Evolutionary conservation across 2,113 vertebrate genomes (phyloP), one percentile per base, ranked within the genome.

Genomic region (Sphyrna mokarran): DNA sequence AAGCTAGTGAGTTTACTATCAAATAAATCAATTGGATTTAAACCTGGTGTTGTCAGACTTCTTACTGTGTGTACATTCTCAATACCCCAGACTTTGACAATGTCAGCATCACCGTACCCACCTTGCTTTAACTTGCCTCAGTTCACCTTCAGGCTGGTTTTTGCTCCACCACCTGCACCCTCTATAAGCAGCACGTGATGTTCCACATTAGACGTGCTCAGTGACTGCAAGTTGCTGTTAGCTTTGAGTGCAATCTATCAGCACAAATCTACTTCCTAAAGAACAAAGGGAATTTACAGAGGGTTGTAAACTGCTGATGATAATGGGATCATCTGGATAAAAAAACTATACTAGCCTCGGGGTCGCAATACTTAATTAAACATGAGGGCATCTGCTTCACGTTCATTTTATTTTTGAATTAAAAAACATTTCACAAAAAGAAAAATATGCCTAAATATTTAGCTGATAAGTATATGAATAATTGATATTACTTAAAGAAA

Each of bases 251-350:
- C 23, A 26, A 87, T 87, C 85, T 87, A 54, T 87, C 43, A 87
- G 43, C 22, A 54, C 16, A 87, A 26, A 93, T 16, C 89, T 22
- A 20, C 89, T 66, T 93, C 89, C 20, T 0, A 66, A 37, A 37
- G 89, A 66, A 68, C 61, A 93, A 93, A 93, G 61, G 10, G 61
- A 13, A 37, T 2, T 10, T 93, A 66, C 33, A 66, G 89, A 20
- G 58, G 22, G 89, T 68, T 66, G 89, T n/a, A 93, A 93, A 93
- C 5, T 66, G 89, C 89, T 66, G 89, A 7, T 66, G 89, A 37
- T 93, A 66, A 93, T 22, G n/a, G 33, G 89, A 93, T 91, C 89
- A 91, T 66, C 89, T 93, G 89, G 61, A 37, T n/a, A n/a, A 37
- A 20, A 93, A 66, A 33, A 66, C 89, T 37, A 66, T n/a, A 0